A percentile compares a stretch with the other conserved stretches of the same genome.
These are phyloP conservation scores for Stegastes partitus DNA, from an alignment of 2,113 vertebrate species.

Conservation along the genomic window DNA sequence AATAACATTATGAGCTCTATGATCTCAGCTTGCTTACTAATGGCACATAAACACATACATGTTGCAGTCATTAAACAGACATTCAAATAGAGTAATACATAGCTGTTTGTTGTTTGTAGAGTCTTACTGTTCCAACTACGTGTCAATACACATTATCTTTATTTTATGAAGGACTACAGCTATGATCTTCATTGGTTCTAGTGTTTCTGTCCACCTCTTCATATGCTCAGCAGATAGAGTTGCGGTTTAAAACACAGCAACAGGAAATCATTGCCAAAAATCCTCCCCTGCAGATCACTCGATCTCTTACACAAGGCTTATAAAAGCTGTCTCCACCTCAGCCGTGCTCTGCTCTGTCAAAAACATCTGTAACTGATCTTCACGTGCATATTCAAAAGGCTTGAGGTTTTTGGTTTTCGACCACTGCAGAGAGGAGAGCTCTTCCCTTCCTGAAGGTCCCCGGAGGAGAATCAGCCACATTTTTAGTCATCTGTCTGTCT, in stretches of 20 bases:
- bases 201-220: neutral
- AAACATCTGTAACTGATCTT: constrained; percentile 45
- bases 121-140: too few species aligned
- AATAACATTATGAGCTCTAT: neutral
- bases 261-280: neutral
- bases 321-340: constrained; percentile 8
- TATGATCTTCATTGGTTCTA: neutral
- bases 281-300: neutral
- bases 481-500: constrained; percentile 43
- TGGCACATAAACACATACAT: too few species aligned
- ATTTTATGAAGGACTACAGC: neutral
- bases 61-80: neutral
- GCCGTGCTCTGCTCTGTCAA: neutral
- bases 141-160: too few species aligned
- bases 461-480: constrained; percentile 16
- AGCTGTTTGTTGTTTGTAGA: too few species aligned
- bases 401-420: constrained; percentile 41
- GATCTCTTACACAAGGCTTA: neutral
- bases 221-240: neutral
- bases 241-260: neutral
- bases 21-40: neutral
- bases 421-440: constrained; percentile 33
- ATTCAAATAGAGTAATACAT: neutral
- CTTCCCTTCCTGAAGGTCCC: constrained; percentile 6
- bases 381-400: constrained; percentile 25